These are phyloP conservation scores for Amblyopsis rosae DNA, from an alignment of 2,113 vertebrate genomes.

Conservation along the genomic window DNA sequence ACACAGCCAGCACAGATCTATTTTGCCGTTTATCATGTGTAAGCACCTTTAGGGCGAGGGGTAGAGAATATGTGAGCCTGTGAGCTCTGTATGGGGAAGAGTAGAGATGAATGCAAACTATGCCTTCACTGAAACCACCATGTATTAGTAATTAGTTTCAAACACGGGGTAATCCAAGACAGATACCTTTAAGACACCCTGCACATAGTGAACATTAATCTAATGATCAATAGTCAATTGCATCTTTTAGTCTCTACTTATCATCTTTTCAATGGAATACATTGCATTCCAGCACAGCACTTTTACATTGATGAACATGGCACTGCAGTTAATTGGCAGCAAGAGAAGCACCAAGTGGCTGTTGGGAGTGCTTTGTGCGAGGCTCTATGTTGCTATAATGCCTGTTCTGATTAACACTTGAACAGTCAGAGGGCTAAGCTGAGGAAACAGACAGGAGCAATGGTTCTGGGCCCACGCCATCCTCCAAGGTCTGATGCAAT, in stretches of 20 bases:
- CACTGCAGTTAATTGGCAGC: conserved; percentile 17
- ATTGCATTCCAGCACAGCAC: conserved; percentile 11
- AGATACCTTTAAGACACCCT: background rate
- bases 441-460: conserved; percentile 27
- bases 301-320: background rate
- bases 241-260: conserved; percentile 32
- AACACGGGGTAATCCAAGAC: too few species aligned
- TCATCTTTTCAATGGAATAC: conserved; percentile 18
- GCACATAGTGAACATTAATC: background rate
- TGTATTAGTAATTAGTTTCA: too few species aligned
- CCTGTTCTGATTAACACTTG: conserved; percentile 58
- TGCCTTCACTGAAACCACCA: too few species aligned
- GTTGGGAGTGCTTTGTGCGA: conserved; percentile 52
- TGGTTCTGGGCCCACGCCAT: conserved; percentile 14
- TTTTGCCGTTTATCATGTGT: too few species aligned
- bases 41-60: too few species aligned
- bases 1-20: too few species aligned
- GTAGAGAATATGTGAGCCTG: too few species aligned
- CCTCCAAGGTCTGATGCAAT: conserved; percentile 31
- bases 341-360: conserved; percentile 56
- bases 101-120: too few species aligned
- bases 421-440: conserved; percentile 50
- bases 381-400: conserved; percentile 59
- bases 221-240: conserved; percentile 48
- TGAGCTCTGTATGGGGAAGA: too few species aligned